Conservation (phyloP, 2,113 vertebrate species). For the Cochlearius cochlearius region DNA sequence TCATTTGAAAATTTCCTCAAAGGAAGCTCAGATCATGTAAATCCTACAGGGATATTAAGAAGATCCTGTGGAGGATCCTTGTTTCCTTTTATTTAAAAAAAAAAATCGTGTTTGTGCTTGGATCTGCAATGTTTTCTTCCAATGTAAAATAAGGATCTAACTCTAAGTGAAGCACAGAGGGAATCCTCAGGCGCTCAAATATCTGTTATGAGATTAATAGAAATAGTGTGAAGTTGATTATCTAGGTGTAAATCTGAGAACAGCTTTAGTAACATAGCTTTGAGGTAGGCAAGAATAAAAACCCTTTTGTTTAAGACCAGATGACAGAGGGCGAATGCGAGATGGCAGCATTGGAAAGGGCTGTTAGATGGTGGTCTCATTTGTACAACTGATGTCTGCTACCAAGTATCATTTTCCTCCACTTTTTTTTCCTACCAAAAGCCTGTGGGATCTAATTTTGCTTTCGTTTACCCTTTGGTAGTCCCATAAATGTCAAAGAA, state of each 20-base stretch:
- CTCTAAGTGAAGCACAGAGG: background rate
- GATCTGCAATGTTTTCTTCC: background rate
- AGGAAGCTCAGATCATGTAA: background rate
- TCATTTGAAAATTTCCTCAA: background rate
- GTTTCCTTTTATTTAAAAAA: background rate
- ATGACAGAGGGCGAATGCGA: background rate
- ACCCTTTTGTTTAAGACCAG: background rate
- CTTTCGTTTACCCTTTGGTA: conserved; percentile 52
- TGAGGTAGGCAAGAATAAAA: background rate
- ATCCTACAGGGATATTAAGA: background rate
- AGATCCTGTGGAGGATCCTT: background rate
- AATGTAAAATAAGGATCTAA: background rate
- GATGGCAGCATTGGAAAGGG: background rate
- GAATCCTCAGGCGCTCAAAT: background rate
- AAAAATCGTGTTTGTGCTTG: background rate
- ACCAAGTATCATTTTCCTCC: background rate
- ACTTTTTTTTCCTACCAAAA: background rate
- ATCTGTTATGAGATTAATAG: background rate
- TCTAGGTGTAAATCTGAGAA: background rate
- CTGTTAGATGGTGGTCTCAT: background rate
- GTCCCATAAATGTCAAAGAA: conserved; percentile 55
- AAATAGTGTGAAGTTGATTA: background rate
- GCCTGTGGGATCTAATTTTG: conserved; percentile 55
- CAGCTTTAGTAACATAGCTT: background rate
- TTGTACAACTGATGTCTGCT: conserved; percentile 29